Percentiles rank a stretch among this genome's conserved stretches.
phyloP scores from a whole-genome alignment of 2,797 vertebrate species.

The Danio albolineatus region DNA sequence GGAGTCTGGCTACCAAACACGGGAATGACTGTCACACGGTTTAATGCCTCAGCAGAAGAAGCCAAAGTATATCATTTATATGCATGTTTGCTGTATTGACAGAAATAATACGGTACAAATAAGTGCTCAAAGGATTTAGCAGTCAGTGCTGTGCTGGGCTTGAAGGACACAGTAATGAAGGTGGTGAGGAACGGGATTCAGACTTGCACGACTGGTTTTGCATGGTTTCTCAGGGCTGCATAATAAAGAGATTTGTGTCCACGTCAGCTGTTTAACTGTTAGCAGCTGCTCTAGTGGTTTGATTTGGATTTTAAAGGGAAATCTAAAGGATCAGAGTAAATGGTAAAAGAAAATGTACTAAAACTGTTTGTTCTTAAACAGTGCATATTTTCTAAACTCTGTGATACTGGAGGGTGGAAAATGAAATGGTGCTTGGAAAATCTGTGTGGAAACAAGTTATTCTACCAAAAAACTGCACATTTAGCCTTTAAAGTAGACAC shows the following conservation, averaged over 20 bases:
- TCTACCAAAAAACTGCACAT: background rate
- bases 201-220: slow-evolving; percentile 51
- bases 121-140: background rate
- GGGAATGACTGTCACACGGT: background rate
- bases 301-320: background rate
- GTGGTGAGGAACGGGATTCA: background rate
- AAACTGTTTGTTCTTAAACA: background rate
- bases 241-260: background rate
- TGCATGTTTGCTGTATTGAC: background rate
- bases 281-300: background rate
- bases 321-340: background rate
- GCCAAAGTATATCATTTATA: background rate
- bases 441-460: background rate
- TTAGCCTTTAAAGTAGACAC: background rate
- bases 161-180: slow-evolving; percentile 39
- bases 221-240: background rate
- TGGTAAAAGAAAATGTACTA: background rate
- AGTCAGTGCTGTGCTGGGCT: background rate
- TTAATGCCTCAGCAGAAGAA: slow-evolving; percentile 14
- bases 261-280: slow-evolving; percentile 6
- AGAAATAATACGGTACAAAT: background rate
- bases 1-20: slow-evolving; percentile 1
- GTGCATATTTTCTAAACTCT: background rate
- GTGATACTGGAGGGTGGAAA: background rate
- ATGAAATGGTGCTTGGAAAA: background rate